Conservation (phyloP, 2,888 invertebrate species). For the Synanthedon vespiformis region DNA sequence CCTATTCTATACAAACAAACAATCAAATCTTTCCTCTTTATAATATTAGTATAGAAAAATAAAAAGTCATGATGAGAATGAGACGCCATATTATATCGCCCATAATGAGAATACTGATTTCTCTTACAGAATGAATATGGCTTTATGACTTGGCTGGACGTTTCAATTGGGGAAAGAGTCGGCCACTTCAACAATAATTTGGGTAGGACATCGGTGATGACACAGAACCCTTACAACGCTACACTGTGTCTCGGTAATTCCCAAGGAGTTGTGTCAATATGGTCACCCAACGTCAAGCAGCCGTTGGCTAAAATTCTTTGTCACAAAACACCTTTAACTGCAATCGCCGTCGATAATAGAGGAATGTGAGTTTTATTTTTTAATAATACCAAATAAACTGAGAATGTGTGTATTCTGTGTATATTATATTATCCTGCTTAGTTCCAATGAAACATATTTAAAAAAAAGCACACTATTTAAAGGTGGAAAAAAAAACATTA, state of each 20-base stretch:
- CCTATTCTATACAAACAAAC: too few relatives aligned
- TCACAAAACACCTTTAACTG: constrained; percentile 84
- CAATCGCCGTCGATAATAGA: constrained; percentile 84
- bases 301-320: constrained; percentile 93
- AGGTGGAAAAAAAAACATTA: too few relatives aligned
- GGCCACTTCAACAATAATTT: constrained; percentile 80
- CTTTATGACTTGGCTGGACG: constrained; percentile 91
- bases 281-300: constrained; percentile 90
- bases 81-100: neutral
- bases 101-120: neutral
- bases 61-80: neutral
- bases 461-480: too few relatives aligned
- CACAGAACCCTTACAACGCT: constrained; percentile 95
- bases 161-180: constrained; percentile 92
- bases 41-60: too few relatives aligned
- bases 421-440: too few relatives aligned
- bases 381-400: neutral
- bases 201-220: constrained; percentile 85
- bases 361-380: constrained; percentile 75
- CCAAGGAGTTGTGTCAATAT: constrained; percentile 93
- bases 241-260: constrained; percentile 90
- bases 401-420: too few relatives aligned
- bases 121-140: constrained; percentile 76
- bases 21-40: too few relatives aligned
- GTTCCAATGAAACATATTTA: too few relatives aligned